A percentile compares a stretch with the other conserved stretches of the same genome.
phyloP scores from a whole-genome alignment of 2,888 invertebrate species.

The Apodemia zela region DNA sequence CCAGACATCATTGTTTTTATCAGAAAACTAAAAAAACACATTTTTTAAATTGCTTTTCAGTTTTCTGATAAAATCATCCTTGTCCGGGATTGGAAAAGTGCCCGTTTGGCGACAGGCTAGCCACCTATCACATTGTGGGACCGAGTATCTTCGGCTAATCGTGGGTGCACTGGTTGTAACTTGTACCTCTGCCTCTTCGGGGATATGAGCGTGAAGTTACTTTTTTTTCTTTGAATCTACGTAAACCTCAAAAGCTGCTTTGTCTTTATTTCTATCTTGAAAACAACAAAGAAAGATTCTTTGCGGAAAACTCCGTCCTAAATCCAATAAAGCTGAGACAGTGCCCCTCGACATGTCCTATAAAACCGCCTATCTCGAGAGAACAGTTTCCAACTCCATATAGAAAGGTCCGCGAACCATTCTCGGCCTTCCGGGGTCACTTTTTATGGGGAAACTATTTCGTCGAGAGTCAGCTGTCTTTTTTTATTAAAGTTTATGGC shows the following conservation, averaged over 20 bases:
- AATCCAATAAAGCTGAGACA: constrained; percentile 4
- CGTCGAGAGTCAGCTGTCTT: constrained; percentile 24
- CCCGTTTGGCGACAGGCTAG: too few relatives aligned
- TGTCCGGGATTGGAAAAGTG: too few relatives aligned
- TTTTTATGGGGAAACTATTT: constrained; percentile 46
- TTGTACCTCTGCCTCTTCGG: too few relatives aligned
- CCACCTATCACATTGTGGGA: too few relatives aligned
- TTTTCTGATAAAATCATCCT: too few relatives aligned
- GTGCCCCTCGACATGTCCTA: constrained; percentile 10
- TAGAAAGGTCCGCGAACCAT: constrained; percentile 13
- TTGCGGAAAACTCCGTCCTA: not conserved
- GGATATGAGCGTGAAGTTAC: too few relatives aligned
- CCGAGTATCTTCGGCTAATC: too few relatives aligned
- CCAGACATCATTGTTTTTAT: too few relatives aligned
- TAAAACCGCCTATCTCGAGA: constrained; percentile 9
- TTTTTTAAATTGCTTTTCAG: too few relatives aligned
- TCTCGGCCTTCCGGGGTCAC: constrained; percentile 30
- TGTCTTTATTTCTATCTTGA: not conserved
- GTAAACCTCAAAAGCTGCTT: not conserved
- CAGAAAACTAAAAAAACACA: too few relatives aligned
- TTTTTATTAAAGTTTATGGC: constrained; percentile 22
- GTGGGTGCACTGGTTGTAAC: too few relatives aligned
- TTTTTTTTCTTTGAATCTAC: too few relatives aligned
- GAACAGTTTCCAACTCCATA: constrained; percentile 13
- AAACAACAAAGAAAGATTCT: not conserved